Conservation (phyloP, 2,113 vertebrate genomes). For the Strix aluco region DNA sequence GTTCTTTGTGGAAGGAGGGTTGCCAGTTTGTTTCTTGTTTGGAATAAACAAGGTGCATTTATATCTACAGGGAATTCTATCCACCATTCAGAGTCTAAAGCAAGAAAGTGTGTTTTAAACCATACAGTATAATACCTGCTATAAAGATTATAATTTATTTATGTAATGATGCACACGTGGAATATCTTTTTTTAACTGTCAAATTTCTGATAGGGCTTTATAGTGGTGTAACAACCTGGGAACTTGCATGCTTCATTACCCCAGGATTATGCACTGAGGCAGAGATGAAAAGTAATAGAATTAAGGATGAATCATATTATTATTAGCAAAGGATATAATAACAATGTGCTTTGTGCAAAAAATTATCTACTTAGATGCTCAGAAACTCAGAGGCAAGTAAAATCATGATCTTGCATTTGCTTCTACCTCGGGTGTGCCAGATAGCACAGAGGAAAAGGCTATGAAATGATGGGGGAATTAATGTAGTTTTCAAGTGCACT, state of each 20-base stretch:
- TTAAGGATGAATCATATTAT: slow-evolving; percentile 4
- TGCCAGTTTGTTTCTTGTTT: neutral
- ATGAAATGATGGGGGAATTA: neutral
- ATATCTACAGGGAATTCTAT: neutral
- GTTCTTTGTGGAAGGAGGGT: neutral
- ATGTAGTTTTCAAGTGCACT: neutral
- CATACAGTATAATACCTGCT: neutral
- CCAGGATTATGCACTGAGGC: neutral
- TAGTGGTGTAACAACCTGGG: neutral
- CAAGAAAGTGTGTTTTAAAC: neutral
- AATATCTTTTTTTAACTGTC: neutral
- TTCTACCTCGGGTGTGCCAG: neutral
- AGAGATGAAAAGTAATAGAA: neutral
- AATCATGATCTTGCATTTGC: neutral
- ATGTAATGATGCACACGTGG: neutral
- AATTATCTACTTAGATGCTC: neutral
- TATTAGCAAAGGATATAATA: neutral
- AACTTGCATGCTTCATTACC: neutral
- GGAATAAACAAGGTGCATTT: neutral
- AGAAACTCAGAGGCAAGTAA: slow-evolving; percentile 13
- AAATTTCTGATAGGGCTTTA: neutral
- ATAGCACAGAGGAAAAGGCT: neutral
- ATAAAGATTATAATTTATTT: neutral
- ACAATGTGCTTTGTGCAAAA: neutral
- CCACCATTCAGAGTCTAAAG: neutral